Evolutionary conservation across 2,888 invertebrate genomes (phyloP).

Genomic region (Nymphalis polychloros): DNA sequence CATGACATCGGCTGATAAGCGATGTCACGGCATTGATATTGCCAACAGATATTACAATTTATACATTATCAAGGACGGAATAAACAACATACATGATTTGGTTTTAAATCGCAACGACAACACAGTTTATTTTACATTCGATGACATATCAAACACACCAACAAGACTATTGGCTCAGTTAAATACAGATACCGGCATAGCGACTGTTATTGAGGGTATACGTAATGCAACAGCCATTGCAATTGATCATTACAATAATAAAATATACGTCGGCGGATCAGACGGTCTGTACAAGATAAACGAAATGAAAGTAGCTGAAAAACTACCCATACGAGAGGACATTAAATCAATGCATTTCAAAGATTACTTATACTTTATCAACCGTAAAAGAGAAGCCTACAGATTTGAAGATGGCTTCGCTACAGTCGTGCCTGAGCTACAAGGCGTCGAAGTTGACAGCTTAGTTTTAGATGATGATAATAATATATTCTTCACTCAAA

Average conservation of each 20-base stretch:
- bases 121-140: conserved; percentile 65
- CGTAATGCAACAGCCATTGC: conserved; percentile 67
- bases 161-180: conserved; percentile 56
- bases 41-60: conserved; percentile 61
- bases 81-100: conserved; percentile 60
- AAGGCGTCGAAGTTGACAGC: conserved; percentile 54
- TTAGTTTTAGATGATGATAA: conserved; percentile 63
- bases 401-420: conserved; percentile 61
- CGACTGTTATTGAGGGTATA: conserved; percentile 59
- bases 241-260: conserved; percentile 59
- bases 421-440: conserved; percentile 52
- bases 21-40: conserved; percentile 59
- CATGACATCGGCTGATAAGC: conserved; percentile 48
- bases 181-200: conserved; percentile 51
- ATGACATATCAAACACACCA: conserved; percentile 52
- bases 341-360: conserved; percentile 61
- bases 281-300: conserved; percentile 66
- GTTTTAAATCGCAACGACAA: conserved; percentile 61
- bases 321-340: conserved; percentile 60
- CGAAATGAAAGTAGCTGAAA: conserved; percentile 55
- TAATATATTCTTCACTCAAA: conserved; percentile 61
- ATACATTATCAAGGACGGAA: conserved; percentile 64
- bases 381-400: conserved; percentile 54
- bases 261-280: conserved; percentile 62
- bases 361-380: conserved; percentile 60